Percentiles rank a stretch among this genome's conserved stretches.
phyloP scores from a whole-genome alignment of 2,797 vertebrate genomes.

The Oreochromis grahami region DNA sequence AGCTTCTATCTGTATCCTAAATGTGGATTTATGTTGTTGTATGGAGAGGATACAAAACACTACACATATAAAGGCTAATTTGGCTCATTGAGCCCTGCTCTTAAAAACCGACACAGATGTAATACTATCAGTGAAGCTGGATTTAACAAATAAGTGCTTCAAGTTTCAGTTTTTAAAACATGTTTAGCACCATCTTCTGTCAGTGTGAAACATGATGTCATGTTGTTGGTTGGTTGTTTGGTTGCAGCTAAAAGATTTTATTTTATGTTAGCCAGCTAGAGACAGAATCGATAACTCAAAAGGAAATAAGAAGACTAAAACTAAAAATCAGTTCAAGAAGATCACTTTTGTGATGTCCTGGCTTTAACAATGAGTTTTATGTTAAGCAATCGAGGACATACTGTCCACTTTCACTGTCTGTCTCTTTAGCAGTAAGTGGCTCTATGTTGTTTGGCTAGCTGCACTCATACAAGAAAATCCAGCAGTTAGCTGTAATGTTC shows the following conservation, averaged over 20 bases:
- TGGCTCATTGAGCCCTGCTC: background rate
- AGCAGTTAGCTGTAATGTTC: background rate
- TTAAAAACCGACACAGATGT: background rate
- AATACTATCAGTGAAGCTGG: background rate
- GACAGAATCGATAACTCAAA: background rate
- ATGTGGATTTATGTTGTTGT: background rate
- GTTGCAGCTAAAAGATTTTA: background rate
- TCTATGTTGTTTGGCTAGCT: background rate
- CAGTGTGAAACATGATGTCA: background rate
- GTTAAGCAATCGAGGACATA: background rate
- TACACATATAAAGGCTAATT: background rate
- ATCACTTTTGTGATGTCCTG: background rate
- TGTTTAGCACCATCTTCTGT: background rate
- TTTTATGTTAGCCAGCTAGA: background rate
- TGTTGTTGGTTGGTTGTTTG: background rate
- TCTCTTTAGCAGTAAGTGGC: background rate
- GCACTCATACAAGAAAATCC: background rate
- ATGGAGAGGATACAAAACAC: background rate
- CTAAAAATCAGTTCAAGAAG: background rate
- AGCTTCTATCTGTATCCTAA: background rate
- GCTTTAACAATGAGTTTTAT: background rate
- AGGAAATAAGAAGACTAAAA: background rate
- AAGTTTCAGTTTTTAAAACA: background rate
- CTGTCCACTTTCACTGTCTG: background rate
- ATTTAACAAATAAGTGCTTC: background rate